Evolutionary conservation across 2,888 invertebrate species (phyloP), one percentile per base, ranked within the genome.

Genomic region (Hirtodrosophila trivittata): DNA sequence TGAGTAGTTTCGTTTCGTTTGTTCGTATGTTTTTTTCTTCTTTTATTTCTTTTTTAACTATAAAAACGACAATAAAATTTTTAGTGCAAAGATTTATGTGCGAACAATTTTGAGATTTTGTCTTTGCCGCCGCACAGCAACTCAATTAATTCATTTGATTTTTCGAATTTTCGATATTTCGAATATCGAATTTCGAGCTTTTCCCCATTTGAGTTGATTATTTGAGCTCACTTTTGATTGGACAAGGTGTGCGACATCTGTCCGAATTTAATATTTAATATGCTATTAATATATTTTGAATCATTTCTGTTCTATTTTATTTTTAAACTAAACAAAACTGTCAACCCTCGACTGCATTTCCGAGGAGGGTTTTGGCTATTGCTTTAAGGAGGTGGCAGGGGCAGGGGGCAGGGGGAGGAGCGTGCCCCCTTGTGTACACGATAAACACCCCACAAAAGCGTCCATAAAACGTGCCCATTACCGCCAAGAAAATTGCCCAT

Each of bases 381-480:
- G 18, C 12, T 14, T 16, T 10, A n/a, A n/a, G 39, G 12, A 9
- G 26, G 30, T 21, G 1, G 41, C 1, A 10, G 32, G 30, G 14
- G 35, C 5, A 5, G 18, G 1, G 26, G 1, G 30, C 5, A 12
- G 38, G 5, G 12, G 12, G 18, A 32, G 51, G 43, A 35, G 43
- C 21, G 12, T 10, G 39, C 42, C 45, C 42, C 47, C 76, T 43
- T 62, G 64, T 59, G 75, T 68, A 73, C 84, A 76, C 80, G 66
- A 81, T 89, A 88, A 87, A 88, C 88, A 89, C 88, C 88, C 88
- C 87, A 87, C 88, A 86, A 88, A 87, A 87, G 77, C 77, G 88
- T 82, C 75, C 87, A 87, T 85, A 87, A 87, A 88, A 88, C 87
- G 87, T 80, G 86, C 73, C 82, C 87, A 88, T 87, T 87, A 87